Percentiles rank a stretch among this genome's conserved stretches.
Conservation (phyloP, 2,113 vertebrate genomes). For the Passerina amoena region DNA sequence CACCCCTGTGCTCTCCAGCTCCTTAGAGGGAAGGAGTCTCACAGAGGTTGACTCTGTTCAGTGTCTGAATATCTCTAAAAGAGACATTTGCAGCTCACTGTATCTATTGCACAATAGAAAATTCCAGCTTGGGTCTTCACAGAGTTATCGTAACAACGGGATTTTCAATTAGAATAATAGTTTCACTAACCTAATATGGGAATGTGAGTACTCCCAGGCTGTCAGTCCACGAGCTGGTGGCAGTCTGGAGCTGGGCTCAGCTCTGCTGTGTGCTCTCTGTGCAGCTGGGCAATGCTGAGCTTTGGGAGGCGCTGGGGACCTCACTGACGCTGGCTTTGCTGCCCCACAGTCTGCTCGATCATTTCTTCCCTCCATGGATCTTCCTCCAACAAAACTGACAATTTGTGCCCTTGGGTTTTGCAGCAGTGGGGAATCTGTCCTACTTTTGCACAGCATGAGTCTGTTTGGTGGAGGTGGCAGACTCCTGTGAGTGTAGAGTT, state of each 20-base stretch:
- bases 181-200: background rate
- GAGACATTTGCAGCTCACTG: background rate
- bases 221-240: background rate
- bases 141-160: background rate
- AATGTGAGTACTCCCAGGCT: background rate
- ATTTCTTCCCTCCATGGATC: background rate
- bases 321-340: fast-evolving
- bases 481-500: background rate
- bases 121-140: background rate
- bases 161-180: background rate
- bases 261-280: background rate
- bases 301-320: background rate
- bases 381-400: background rate
- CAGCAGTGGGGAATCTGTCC: background rate
- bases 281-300: background rate
- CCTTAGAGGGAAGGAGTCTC: background rate
- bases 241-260: background rate
- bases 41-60: background rate
- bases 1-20: background rate
- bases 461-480: background rate
- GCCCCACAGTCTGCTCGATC: background rate
- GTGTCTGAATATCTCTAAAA: background rate
- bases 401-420: background rate
- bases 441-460: background rate
- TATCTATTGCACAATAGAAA: background rate